Base-by-base conservation (phyloP, 2,797 vertebrate genomes). In the Lates japonicus region DNA sequence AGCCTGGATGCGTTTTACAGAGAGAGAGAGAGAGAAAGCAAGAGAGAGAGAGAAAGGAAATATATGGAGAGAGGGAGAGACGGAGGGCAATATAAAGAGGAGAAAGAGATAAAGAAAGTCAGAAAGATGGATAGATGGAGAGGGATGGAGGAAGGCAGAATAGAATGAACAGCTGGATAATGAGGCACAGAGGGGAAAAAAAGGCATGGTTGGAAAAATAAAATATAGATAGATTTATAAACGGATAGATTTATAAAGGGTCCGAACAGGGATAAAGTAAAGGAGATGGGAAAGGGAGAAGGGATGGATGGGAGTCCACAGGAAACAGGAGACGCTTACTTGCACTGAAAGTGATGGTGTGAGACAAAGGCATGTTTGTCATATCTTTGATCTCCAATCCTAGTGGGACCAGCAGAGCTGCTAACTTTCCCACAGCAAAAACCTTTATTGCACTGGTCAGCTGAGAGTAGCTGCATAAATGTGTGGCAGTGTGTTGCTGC, bases 1-100 rank as follows among this genome's bases (percentile, higher is more conserved):
- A 93, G 89, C 85, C 82, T 89, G 89, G 87, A 89, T 91, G 83
- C 76, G 25, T 90, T 91, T 89, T 90, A 83, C 80, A 83, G 83
- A 69, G 65, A 58, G 46, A 55, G 61, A 49, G 29, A 58, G 31
- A 71, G 62, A 62, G 60, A 70, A 16, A 78, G 11, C 22, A 12
- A 46, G 37, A 41, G 49, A 48, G 22, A 57, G 66, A 60, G 42
- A 49, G 35, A 71, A 25, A 46, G 57, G 55, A 76, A 63, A 69
- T 29, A 51, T 66, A 75, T 3, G 13, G 60, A 52, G 37, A 58
- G 39, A 44, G 39, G 22, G 39, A 76, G 61, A 51, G 25, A 59
- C 54, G 66, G 51, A 55, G 12, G n/a, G 55, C 51, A 51, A 75
- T 16, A n/a, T n/a, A n/a, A n/a, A 35, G 17, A 63, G 19, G 17